Evolutionary conservation across 1,140 invertebrate genomes (phyloP), one percentile per base, ranked within the genome.

Genomic region (Luehdorfia chinensis): DNA sequence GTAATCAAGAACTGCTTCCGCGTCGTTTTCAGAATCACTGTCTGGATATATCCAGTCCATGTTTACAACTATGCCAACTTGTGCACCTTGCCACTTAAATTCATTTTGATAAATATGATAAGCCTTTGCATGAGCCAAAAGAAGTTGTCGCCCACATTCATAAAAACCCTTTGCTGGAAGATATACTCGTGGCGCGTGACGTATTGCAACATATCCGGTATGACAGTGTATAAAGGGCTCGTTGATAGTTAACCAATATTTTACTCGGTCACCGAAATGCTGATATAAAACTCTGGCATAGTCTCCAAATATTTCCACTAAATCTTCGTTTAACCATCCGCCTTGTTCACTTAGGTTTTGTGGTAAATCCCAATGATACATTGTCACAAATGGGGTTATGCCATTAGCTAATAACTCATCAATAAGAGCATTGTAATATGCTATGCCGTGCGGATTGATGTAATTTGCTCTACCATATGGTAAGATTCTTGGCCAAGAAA

Each of bases 231-330:
- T 80, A 51, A 84, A 75, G 0, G 91, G 91, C 66, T 93, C 91
- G 61, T 93, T 93, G 23, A 93, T 86, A 1, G 92, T 93, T 2
- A 90, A 88, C 90, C 92, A 93, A 32, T 80, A 59, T 55, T 88
- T 89, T 0, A 92, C 90, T 23, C 89, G 78, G 72, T 90, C 87
- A 0, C 90, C 91, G 53, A 89, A 90, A 36, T 84, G 71, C 14
- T 87, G 68, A 51, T 90, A 89, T 0, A 89, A 69, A 0, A 91
- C 36, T n/a, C 84, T 70, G 0, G 91, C 89, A 58, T 89, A 92
- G 53, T 91, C 88, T 11, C 75, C 87, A 48, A 91, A 92, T 55
- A 88, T 81, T 1, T 90, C 88, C 4, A 86, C 79, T 33, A 92
- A 88, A 19, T 88, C 58, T 5, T 87, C 87, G 59, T 91, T 92